These are phyloP conservation scores for Micronisus gabar DNA, from an alignment of 2,113 vertebrate species.

Conservation along the genomic window DNA sequence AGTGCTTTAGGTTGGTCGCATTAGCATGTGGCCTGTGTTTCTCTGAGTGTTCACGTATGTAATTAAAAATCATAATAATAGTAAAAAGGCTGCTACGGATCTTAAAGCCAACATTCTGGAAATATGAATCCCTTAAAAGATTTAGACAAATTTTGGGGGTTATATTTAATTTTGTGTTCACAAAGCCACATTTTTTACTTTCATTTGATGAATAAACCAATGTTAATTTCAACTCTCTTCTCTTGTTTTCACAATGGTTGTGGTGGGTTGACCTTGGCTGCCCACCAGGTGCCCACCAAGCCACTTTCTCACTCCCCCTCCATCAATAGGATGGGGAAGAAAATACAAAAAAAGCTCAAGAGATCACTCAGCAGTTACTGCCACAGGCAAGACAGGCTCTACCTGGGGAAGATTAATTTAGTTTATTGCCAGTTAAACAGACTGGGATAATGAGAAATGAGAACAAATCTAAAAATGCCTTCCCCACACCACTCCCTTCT, in stretches of 20 bases:
- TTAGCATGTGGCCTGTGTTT: not conserved
- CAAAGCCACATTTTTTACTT: not conserved
- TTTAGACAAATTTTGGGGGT: not conserved
- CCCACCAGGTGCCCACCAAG: not conserved
- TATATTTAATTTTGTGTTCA: not conserved
- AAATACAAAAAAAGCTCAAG: not conserved
- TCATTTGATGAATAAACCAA: not conserved
- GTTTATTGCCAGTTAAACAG: not conserved
- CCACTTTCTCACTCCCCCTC: not conserved
- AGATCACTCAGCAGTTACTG: not conserved
- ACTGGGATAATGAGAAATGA: not conserved
- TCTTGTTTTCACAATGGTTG: not conserved
- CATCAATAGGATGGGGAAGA: not conserved
- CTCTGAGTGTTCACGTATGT: not conserved
- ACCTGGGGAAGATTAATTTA: not conserved
- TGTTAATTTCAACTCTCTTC: not conserved
- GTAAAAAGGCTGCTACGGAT: not conserved
- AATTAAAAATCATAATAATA: not conserved
- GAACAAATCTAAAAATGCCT: not conserved
- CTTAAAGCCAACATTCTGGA: not conserved
- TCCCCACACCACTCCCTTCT: not conserved
- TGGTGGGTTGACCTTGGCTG: not conserved
- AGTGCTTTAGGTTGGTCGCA: not conserved
- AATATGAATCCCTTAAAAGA: not conserved
- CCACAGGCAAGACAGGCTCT: not conserved